Evolutionary conservation across 2,888 invertebrate species (phyloP).

Genomic region (Noctua janthe): DNA sequence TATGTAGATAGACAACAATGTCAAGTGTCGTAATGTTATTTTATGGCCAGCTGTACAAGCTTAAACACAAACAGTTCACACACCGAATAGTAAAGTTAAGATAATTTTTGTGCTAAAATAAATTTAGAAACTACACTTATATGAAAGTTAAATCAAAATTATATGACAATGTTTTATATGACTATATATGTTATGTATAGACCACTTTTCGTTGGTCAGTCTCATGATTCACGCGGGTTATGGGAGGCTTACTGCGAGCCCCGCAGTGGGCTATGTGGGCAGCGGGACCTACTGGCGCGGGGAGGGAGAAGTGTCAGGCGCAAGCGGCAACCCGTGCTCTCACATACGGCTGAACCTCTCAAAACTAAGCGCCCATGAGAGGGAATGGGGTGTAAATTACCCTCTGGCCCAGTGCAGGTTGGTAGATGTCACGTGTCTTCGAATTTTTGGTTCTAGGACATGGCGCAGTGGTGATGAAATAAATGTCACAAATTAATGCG

Average conservation of each 20-base stretch:
- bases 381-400: not conserved
- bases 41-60: slow-evolving; percentile 56
- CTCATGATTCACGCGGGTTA: not conserved
- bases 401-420: not conserved
- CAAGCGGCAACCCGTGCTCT: not conserved
- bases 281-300: not conserved
- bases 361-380: not conserved
- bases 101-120: slow-evolving; percentile 63
- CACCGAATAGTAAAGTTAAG: slow-evolving; percentile 46
- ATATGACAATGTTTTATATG: slow-evolving; percentile 50
- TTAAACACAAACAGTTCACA: slow-evolving; percentile 48
- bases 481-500: not conserved
- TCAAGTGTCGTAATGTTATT: slow-evolving; percentile 26
- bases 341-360: not conserved
- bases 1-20: not conserved
- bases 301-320: not conserved
- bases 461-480: not conserved
- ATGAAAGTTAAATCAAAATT: slow-evolving; percentile 50
- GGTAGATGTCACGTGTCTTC: not conserved
- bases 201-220: not conserved
- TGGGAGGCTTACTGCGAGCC: not conserved
- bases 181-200: slow-evolving; percentile 38
- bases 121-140: slow-evolving; percentile 63
- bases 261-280: not conserved
- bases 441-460: not conserved